phyloP scores from a whole-genome alignment of 2,113 vertebrate genomes.

The Pimephales promelas region DNA sequence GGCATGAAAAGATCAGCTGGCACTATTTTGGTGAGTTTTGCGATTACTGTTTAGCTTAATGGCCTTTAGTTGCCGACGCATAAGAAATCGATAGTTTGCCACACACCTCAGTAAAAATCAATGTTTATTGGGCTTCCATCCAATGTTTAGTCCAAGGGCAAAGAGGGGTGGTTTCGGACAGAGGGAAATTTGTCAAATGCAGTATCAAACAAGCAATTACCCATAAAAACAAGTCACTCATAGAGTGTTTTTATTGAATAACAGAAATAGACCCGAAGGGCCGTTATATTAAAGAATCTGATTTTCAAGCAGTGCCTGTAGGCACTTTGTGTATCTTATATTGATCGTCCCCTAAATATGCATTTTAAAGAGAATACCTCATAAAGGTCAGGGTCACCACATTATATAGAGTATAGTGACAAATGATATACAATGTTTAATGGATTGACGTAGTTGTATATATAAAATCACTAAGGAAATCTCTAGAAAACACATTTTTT shows the following conservation, averaged over 20 bases:
- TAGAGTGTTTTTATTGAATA: constrained; percentile 54
- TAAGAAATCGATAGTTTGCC: constrained; percentile 65
- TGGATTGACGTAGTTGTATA: not conserved
- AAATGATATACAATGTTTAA: not conserved
- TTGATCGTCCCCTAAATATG: constrained; percentile 27
- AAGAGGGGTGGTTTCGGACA: constrained; percentile 56
- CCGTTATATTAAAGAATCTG: constrained; percentile 47
- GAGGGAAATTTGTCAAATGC: constrained; percentile 53
- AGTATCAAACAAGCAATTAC: constrained; percentile 55
- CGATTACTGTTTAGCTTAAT: constrained; percentile 61
- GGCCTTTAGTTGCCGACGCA: constrained; percentile 61
- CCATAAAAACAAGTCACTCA: constrained; percentile 56
- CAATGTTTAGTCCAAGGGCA: constrained; percentile 59
- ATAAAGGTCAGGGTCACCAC: constrained; percentile 8
- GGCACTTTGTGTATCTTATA: constrained; percentile 43
- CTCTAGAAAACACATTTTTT: not conserved
- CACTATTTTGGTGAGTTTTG: constrained; percentile 51
- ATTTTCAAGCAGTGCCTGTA: constrained; percentile 54
- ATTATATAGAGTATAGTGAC: constrained; percentile 17
- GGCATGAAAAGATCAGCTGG: constrained; percentile 8
- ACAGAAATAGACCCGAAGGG: constrained; percentile 58
- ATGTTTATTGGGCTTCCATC: constrained; percentile 55
- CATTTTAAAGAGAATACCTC: constrained; percentile 35
- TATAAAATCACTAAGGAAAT: not conserved
- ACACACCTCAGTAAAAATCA: constrained; percentile 63